phyloP scores from a whole-genome alignment of 1,140 invertebrate genomes.

The Acromyrmex echinatior region DNA sequence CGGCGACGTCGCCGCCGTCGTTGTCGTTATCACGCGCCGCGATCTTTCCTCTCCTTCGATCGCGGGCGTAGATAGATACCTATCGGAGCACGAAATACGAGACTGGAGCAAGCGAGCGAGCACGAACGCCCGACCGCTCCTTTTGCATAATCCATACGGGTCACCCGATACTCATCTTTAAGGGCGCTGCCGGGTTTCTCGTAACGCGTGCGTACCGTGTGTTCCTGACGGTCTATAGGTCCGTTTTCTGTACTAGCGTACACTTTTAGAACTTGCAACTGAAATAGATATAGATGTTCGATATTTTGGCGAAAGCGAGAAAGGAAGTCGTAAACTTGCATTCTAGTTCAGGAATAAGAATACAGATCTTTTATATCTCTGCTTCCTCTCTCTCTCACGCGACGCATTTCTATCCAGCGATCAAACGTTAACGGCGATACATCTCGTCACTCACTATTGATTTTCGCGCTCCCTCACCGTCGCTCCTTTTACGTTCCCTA shows the following conservation, averaged over 20 bases:
- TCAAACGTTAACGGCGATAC: slow-evolving; percentile 75
- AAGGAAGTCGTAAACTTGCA: too few relatives aligned
- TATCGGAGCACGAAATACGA: slow-evolving; percentile 54
- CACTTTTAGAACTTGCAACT: too few relatives aligned
- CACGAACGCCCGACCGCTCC: slow-evolving; percentile 37
- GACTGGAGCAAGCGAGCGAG: slow-evolving; percentile 27
- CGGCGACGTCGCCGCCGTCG: neutral
- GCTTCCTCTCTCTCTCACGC: slow-evolving; percentile 33
- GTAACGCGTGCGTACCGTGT: slow-evolving; percentile 15
- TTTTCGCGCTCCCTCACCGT: slow-evolving; percentile 77
- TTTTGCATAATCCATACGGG: slow-evolving; percentile 60
- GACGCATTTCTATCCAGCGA: slow-evolving; percentile 56
- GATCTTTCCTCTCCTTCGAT: slow-evolving; percentile 46
- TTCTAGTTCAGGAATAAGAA: too few relatives aligned
- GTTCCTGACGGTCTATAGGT: neutral
- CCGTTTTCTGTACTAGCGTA: too few relatives aligned
- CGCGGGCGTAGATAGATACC: slow-evolving; percentile 50
- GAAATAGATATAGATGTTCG: too few relatives aligned
- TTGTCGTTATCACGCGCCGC: slow-evolving; percentile 29
- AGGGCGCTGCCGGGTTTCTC: slow-evolving; percentile 29
- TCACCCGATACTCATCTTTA: slow-evolving; percentile 48
- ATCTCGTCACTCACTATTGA: slow-evolving; percentile 76
- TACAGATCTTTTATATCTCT: neutral
- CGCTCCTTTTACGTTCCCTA: slow-evolving; percentile 66
- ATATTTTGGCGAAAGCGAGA: too few relatives aligned